Base-by-base conservation (phyloP, 2,888 invertebrate species). In the Lycophotia porphyrea region DNA sequence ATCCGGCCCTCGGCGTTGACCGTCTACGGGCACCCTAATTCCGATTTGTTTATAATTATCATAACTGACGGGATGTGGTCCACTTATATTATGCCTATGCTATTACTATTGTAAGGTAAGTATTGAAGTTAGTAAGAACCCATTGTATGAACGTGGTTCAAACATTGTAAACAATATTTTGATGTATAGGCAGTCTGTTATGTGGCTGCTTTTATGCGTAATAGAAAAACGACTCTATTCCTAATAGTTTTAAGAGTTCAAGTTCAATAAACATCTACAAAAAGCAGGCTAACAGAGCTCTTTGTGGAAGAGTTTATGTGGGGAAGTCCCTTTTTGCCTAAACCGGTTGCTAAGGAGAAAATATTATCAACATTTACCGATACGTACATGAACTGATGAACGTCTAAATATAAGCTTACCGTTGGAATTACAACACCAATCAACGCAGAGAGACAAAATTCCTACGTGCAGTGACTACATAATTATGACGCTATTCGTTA, bases 271-370 rank as follows among this genome's bases (percentile, higher is more conserved):
- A 21, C 15, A 49, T 34, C 2, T 9, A 11, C 44, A 31, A 31
- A 31, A 39, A 21, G n/a, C 44, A 24, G 4, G 13, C 27, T 13
- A 27, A 24, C 34, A 42, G 60, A 44, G 15, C 15, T 21, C 24
- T 42, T 44, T 24, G 24, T 49, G 8, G 24, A 27, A 27, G 39
- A 60, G 27, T 49, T 60, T 21, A 63, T 49, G 4, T 24, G 74
- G 81, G 74, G 74, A 80, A 76, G 34, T 73, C 60, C 76, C 34
- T 5, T 80, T 47, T 34, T 15, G 18, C 4, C 0, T 11, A 8
- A 15, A 55, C 13, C 11, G 31, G 15, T 15, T 24, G 7, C 18
- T 39, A 24, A 49, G 4, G 15, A 11, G 24, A 31, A 9, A 36
- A 7, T 27, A n/a, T 31, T 24, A 31, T 24, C 21, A 5, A 8